Conservation (phyloP, 2,797 vertebrate genomes). For the Telmatherina bonti region DNA sequence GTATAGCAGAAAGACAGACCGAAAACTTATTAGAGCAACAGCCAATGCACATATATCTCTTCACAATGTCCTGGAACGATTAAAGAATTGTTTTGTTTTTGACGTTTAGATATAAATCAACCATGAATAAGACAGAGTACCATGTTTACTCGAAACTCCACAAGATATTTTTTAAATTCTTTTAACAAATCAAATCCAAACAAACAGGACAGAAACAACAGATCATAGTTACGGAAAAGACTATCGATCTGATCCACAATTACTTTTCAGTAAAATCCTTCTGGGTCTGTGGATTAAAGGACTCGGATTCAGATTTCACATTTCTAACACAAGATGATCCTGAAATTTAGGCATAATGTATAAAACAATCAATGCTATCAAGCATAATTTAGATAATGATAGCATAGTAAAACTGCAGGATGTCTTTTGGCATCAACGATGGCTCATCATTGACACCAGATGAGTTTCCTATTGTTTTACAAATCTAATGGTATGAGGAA, state of each 20-base stretch:
- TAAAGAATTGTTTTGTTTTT: conserved; percentile 1
- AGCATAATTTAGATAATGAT: conserved; percentile 41
- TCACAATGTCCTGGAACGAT: not conserved
- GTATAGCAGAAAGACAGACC: conserved; percentile 20
- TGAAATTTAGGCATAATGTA: conserved; percentile 40
- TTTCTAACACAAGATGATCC: conserved; percentile 39
- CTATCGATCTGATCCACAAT: conserved; percentile 16
- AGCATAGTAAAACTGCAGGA: conserved; percentile 29
- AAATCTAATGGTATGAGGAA: conserved; percentile 50
- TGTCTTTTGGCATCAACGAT: conserved; percentile 39
- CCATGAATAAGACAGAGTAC: conserved; percentile 8
- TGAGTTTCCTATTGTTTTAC: conserved; percentile 60
- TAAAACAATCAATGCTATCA: conserved; percentile 44
- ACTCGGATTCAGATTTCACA: conserved; percentile 37
- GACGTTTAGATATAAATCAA: conserved; percentile 18
- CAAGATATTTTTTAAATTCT: conserved; percentile 23
- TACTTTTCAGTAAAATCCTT: too few species aligned
- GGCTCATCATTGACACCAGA: conserved; percentile 53
- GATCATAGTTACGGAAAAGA: not conserved
- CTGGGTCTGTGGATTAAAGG: too few species aligned
- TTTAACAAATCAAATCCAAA: conserved; percentile 31
- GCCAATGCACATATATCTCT: not conserved
- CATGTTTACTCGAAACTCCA: conserved; percentile 10
- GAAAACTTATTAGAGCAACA: conserved; percentile 18
- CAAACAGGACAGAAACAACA: conserved; percentile 34